Base-by-base conservation (phyloP, 2,797 vertebrate species). In the Carapus acus region DNA sequence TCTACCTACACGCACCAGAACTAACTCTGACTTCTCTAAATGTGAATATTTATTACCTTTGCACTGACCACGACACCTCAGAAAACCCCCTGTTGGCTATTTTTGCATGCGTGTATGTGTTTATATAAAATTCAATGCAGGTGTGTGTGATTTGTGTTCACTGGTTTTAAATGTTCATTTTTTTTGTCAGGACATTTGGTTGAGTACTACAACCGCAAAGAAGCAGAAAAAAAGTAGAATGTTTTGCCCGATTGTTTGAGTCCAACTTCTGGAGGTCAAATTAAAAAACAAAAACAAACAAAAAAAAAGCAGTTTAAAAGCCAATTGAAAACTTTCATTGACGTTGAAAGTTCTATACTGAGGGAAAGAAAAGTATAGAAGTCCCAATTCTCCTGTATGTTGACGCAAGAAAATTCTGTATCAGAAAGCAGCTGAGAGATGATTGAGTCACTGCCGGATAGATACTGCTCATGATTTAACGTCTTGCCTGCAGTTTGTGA, bases 11-110 rank as follows among this genome's bases (percentile, higher is more conserved):
- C 49, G 58, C 49, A 51, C 64, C 67, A 65, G 51, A 79, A 71
- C 69, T 69, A 69, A 72, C 78, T 83, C 77, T 74, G 70, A 80
- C 78, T 77, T 76, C 79, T 82, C 79, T 84, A 81, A 88, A 88
- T 89, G 87, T 88, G 85, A 88, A 87, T 84, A 84, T 83, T 80
- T 84, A 82, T 82, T 79, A 78, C 64, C 77, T 73, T 78, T 83
- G 80, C 82, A 83, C 80, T 82, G 78, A 85, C 80, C 71, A 53
- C 43, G 31, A 73, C 79, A 69, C 80, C 80, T 79, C 75, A 79
- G 71, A 74, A 49, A n/a, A 65, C 82, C 84, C 77, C 80, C 84
- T 68, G 76, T 84, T 83, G 86, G 83, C 80, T 72, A 43, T 62
- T 39, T 57, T 69, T 62, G 58, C 46, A 48, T 45, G 39, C 34